Evolutionary conservation across 2,113 vertebrate species (phyloP), one percentile per base, ranked within the genome.

Genomic region (Hippocampus barbouri): DNA sequence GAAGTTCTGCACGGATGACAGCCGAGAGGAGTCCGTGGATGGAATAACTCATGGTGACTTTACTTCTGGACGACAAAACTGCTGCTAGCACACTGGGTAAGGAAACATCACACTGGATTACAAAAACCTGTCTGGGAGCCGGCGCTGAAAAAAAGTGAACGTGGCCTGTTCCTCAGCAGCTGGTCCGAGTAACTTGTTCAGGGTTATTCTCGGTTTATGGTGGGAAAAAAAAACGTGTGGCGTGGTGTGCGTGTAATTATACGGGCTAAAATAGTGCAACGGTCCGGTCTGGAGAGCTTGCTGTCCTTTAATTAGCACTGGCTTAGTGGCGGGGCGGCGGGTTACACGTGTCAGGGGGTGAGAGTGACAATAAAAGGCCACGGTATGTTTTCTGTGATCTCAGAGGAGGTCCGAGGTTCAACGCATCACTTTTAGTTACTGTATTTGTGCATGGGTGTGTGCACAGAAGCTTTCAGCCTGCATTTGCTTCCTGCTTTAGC

Each of bases 31-130:
- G 76, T 66, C 84, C 83, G 87, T 88, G 88, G 81, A 78, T 38
- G 47, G 84, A 88, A 90, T 87, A 56, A 0, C 76, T 86, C 83
- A 88, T 78, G 68, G 80, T 79, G 86, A 87, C 83, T 89, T 85
- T 87, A 83, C 61, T 25, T 47, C 38, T 62, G 77, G 59, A 62
- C 53, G 76, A 68, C 74, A 67, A 79, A 83, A 81, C 63, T 74
- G 73, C 38, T 63, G 61, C 77, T 51, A 57, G 65, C 47, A 30
- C 25, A 16, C 34, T 1, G 63, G 61, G 69, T 38, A 38, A 68
- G 27, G 51, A 73, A 79, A 72, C 70, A 47, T 40, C 59, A 77
- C 0, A 70, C 54, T 15, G n/a, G 60, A 71, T 68, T 53, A 68
- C 83, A 71, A 81, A 65, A 78, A 18, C 14, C 15, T 54, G 51